These are phyloP conservation scores for Decapterus maruadsi DNA, from an alignment of 2,797 vertebrate genomes.

Conservation along the genomic window DNA sequence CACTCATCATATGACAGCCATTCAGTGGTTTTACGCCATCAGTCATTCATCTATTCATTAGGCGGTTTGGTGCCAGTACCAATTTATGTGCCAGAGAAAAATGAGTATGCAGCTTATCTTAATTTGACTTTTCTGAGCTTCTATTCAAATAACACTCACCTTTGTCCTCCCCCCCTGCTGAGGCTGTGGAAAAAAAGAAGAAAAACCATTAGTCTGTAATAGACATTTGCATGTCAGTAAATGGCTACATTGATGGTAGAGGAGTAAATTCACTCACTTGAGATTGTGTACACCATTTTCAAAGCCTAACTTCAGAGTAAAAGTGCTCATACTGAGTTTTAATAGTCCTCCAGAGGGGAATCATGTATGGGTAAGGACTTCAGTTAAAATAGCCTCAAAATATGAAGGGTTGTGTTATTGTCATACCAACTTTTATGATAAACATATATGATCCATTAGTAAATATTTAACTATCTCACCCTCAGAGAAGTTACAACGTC, in stretches of 20 bases:
- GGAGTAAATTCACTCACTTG: neutral
- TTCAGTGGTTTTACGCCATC: conserved; percentile 46
- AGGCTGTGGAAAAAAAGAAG: conserved; percentile 53
- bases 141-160: conserved; percentile 68
- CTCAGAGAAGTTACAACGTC: neutral
- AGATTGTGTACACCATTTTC: neutral
- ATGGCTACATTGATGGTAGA: conserved; percentile 8
- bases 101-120: conserved; percentile 35
- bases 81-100: conserved; percentile 39
- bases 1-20: conserved; percentile 48
- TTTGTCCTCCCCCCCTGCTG: conserved; percentile 57
- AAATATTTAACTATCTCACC: neutral
- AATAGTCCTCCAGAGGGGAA: neutral
- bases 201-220: conserved; percentile 37
- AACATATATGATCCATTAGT: neutral
- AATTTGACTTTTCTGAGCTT: conserved; percentile 53
- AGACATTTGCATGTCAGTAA: conserved; percentile 45
- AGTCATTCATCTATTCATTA: conserved; percentile 49
- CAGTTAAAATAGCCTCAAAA: neutral
- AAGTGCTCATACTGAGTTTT: neutral
- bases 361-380: neutral
- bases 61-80: conserved; percentile 22
- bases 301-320: neutral
- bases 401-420: neutral
- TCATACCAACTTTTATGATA: neutral